Base-by-base conservation (phyloP, 2,797 vertebrate species). In the Spheniscus humboldti region DNA sequence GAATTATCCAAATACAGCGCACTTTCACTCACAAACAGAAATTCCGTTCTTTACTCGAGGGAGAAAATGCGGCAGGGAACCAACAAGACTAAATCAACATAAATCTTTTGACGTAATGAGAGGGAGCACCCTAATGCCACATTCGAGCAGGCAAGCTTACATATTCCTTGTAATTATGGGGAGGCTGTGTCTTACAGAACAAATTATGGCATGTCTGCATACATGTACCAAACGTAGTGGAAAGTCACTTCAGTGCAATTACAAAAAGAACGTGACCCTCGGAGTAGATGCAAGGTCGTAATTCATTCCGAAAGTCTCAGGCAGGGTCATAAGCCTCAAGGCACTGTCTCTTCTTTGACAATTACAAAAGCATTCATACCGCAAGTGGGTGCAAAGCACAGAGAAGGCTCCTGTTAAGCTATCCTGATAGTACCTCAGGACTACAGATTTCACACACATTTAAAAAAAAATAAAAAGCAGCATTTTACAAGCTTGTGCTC, bases 241-340 rank as follows among this genome's bases (percentile, higher is more conserved):
- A 57, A 93, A 94, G 86, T 82, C 63, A 93, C 94, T 45, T 37
- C 75, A 43, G 86, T 45, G 64, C 91, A 89, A 93, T 87, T 92
- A 87, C 73, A 87, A 78, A 53, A 62, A 31, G 50, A 86, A 87
- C 1, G 3, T 77, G 95, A 86, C 84, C 86, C 78, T 31, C 0
- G 0, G 53, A 92, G 86, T 0, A 53, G 80, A 90, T 22, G 53
- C 86, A 74, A 79, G 48, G 53, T 63, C 25, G 1, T 59, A 76
- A 94, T 41, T 94, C 78, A 79, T 35, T 11, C 76, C 37, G 92
- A 83, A 94, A 74, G 63, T 80, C 59, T 77, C 67, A 76, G 71
- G 71, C 43, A 95, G 71, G 92, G 67, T 94, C 95, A 91, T 35
- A 94, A 75, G 77, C 43, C 84, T 76, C 47, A 69, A 78, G 77